These are phyloP conservation scores for Latrodectus hesperus DNA, from an alignment of 2,888 invertebrate species.

Conservation along the genomic window DNA sequence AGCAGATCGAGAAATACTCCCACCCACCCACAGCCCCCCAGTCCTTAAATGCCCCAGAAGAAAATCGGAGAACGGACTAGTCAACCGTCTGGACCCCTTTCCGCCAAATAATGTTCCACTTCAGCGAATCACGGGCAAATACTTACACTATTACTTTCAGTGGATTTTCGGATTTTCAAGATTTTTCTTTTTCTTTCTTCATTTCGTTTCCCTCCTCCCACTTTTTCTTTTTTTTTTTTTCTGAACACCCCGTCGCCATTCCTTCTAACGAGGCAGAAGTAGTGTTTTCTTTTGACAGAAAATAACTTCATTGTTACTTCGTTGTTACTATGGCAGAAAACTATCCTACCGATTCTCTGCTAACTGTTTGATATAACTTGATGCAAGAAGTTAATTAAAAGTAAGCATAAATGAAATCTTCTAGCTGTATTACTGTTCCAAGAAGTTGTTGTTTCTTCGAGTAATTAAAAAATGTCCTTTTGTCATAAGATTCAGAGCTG, in stretches of 20 bases:
- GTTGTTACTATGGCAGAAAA: neutral
- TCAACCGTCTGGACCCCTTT: slow-evolving; percentile 24
- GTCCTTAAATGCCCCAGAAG: slow-evolving; percentile 25
- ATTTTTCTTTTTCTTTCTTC: slow-evolving; percentile 14
- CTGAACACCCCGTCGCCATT: neutral
- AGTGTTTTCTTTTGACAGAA: neutral
- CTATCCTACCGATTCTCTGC: too few relatives aligned
- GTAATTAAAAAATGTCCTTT: too few relatives aligned
- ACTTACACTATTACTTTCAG: slow-evolving; percentile 60
- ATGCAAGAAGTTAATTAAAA: too few relatives aligned
- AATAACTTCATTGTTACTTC: neutral
- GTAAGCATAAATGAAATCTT: too few relatives aligned
- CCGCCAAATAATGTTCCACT: slow-evolving; percentile 57
- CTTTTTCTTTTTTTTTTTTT: slow-evolving; percentile 2
- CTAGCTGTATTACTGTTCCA: too few relatives aligned
- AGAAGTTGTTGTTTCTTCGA: too few relatives aligned
- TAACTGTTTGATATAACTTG: too few relatives aligned
- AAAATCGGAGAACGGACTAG: slow-evolving; percentile 25
- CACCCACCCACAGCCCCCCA: slow-evolving; percentile 9
- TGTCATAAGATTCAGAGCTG: too few relatives aligned
- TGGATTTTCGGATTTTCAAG: slow-evolving; percentile 58
- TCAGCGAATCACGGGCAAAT: slow-evolving; percentile 47
- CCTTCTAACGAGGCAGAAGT: neutral
- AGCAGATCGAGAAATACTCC: slow-evolving; percentile 44
- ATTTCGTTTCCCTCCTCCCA: neutral